Evolutionary conservation across 2,888 invertebrate genomes (phyloP).

Genomic region (Dione vanillae): DNA sequence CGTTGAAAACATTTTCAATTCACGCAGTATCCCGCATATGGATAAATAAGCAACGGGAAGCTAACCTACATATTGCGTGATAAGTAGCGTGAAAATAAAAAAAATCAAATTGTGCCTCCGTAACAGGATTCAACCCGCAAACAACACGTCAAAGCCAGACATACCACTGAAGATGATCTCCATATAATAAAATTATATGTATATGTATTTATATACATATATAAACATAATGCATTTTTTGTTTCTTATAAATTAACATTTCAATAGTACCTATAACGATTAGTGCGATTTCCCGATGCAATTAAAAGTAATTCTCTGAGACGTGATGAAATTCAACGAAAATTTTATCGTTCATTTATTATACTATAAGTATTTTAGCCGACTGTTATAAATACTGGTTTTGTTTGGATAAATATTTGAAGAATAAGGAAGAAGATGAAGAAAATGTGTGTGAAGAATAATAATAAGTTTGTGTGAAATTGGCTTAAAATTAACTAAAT

Average conservation of each 20-base stretch:
- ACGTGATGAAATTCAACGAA: slow-evolving; percentile 56
- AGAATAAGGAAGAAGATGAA: too few species aligned
- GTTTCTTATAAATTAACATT: slow-evolving; percentile 20
- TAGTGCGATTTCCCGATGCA: slow-evolving; percentile 24
- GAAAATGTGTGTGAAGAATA: too few species aligned
- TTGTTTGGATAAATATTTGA: too few species aligned
- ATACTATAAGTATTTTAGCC: slow-evolving; percentile 3
- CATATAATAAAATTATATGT: not conserved
- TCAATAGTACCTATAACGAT: slow-evolving; percentile 15
- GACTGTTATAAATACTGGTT: too few species aligned
- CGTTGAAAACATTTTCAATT: too few species aligned
- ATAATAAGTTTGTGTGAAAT: too few species aligned
- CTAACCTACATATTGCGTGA: too few species aligned
- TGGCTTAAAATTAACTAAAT: too few species aligned
- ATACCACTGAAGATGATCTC: not conserved
- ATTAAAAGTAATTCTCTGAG: slow-evolving; percentile 47
- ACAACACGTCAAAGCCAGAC: not conserved
- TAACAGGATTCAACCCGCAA: not conserved
- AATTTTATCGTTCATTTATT: slow-evolving; percentile 52
- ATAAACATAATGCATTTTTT: not conserved
- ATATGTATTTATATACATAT: slow-evolving; percentile 2
- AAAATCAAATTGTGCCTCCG: too few species aligned
- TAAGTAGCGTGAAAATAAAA: too few species aligned
- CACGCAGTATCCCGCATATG: too few species aligned
- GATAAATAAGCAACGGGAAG: too few species aligned